Conservation (phyloP, 1,140 invertebrate species). For the Brachionus paranguensis region DNA sequence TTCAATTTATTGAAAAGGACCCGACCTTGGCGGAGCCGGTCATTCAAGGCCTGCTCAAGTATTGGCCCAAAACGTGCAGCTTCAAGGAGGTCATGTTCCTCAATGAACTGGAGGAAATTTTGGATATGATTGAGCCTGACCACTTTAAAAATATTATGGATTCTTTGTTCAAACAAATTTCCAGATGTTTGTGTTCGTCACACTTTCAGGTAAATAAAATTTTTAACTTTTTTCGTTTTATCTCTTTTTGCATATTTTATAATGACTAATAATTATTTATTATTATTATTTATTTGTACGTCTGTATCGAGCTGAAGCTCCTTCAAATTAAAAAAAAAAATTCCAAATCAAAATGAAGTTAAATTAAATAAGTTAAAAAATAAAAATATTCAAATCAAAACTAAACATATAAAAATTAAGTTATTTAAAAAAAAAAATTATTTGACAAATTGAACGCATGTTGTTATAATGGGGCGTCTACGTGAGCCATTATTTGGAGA, state of each 20-base stretch:
- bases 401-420: no score
- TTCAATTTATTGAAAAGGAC: constrained; percentile 95
- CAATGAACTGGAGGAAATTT: constrained; percentile 59
- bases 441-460: no score
- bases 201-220: constrained; percentile 57
- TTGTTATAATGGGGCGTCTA: neutral
- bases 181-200: constrained; percentile 59
- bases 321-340: no score
- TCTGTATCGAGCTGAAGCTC: no score
- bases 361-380: no score
- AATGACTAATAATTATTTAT: no score
- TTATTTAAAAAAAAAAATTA: no score
- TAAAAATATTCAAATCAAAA: no score
- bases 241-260: no score
- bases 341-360: no score
- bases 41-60: constrained; percentile 58
- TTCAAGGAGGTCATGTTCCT: constrained; percentile 61
- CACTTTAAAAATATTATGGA: constrained; percentile 60
- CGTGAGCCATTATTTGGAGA: neutral
- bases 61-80: constrained; percentile 60
- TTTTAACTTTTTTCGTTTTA: neutral
- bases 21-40: constrained; percentile 67
- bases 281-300: no score
- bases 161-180: constrained; percentile 58
- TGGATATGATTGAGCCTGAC: constrained; percentile 60